Evolutionary conservation across 2,113 vertebrate genomes (phyloP), one percentile per base, ranked within the genome.

Genomic region (Sorex araneus): DNA sequence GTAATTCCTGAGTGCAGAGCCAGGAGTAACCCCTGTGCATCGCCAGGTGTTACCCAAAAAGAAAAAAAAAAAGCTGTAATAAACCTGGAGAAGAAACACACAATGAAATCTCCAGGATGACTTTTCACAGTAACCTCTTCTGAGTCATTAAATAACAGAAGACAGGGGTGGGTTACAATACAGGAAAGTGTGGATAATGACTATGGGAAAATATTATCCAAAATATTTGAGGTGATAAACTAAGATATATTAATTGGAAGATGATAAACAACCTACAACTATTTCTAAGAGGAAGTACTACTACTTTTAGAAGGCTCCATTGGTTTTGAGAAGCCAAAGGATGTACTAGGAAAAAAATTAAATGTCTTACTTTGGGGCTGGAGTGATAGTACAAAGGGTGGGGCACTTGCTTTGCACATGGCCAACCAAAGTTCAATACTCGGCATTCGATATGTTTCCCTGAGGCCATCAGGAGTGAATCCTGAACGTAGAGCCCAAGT

Each of bases 281-380:
- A 30, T 87, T 94, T 91, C 66, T 82, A 85, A 85, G 19, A 90
- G 64, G 70, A 69, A 13, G 23, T 64, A 89, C 75, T n/a, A 12
- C 83, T 88, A 75, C n/a, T 63, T 45, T 94, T n/a, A 8, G 90
- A 87, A 57, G 36, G 32, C 71, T 88, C 28, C 63, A 32, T 7
- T 57, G 67, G 43, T 57, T 54, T 45, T 32, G 11, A 28, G 10
- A 83, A 86, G 73, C 16, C 47, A 74, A 89, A 40, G 30, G 79
- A 84, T 8, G 8, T 11, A 75, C 9, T 84, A 25, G 32, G 30
- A 93, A 93, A 69, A 93, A 85, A 89, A 79, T 57, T 75, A 70
- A 85, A 67, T 80, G 69, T 75, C 82, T 54, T 70, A 28, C 15
- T 86, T 66, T 60, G 13, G 21, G 57, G 19, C 18, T 60, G 21